These are phyloP conservation scores for Geotrupes spiniger DNA, from an alignment of 2,888 invertebrate species.

Conservation along the genomic window DNA sequence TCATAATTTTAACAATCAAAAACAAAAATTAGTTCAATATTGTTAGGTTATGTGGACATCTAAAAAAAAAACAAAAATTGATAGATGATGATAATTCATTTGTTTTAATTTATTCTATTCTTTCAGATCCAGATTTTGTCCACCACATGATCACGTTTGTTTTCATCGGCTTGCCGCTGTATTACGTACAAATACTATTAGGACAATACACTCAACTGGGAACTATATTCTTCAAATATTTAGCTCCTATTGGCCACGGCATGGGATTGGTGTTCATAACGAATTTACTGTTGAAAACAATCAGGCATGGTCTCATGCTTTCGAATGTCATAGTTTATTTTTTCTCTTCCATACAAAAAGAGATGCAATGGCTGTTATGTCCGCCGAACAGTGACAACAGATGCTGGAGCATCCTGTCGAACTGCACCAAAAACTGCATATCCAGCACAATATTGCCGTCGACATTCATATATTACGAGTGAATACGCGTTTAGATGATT, in stretches of 20 bases:
- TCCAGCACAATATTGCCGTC: too few relatives aligned
- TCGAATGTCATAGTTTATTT: conserved; percentile 27
- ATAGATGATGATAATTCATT: too few relatives aligned
- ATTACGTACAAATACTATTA: conserved; percentile 28
- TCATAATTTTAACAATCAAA: not conserved
- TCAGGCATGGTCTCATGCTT: conserved; percentile 19
- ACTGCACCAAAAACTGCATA: not conserved
- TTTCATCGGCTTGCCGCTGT: conserved; percentile 26
- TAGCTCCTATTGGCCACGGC: conserved; percentile 28
- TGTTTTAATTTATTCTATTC: not conserved
- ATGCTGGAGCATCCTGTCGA: not conserved
- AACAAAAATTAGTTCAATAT: not conserved
- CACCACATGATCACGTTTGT: conserved; percentile 18
- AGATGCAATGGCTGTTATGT: conserved; percentile 28
- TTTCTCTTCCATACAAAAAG: conserved; percentile 20
- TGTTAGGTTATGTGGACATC: too few relatives aligned
- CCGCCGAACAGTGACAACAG: conserved; percentile 5
- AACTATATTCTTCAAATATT: conserved; percentile 22
- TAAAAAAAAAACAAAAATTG: too few relatives aligned
- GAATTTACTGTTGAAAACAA: conserved; percentile 19
- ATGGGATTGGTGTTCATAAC: conserved; percentile 25
- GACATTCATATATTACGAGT: not conserved
- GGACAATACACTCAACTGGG: conserved; percentile 32
- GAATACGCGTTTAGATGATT: not conserved
- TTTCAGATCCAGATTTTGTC: conserved; percentile 18